Percentiles rank a stretch among this genome's conserved stretches.
phyloP scores from a whole-genome alignment of 2,797 vertebrate species.

The Neosilurus mollespiculum region DNA sequence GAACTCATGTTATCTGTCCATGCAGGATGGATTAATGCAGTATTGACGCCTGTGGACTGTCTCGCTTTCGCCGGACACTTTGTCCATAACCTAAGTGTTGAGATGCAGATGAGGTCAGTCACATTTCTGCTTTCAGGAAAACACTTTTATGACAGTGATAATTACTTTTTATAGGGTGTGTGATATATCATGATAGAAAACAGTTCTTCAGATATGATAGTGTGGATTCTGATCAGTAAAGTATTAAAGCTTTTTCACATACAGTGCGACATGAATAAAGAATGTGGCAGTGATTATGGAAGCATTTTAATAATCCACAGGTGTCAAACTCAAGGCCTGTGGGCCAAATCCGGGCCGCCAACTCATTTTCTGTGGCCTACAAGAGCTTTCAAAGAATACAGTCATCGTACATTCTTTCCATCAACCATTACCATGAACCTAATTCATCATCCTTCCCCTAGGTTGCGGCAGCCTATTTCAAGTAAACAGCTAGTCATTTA shows the following conservation, averaged over 20 bases:
- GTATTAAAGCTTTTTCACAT: background rate
- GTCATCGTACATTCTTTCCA: too few relatives aligned
- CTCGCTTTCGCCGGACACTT: slow-evolving; percentile 96
- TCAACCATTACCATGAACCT: too few relatives aligned
- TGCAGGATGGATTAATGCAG: slow-evolving; percentile 96
- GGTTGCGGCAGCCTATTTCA: too few relatives aligned
- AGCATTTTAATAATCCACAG: too few relatives aligned
- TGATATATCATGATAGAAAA: slow-evolving; percentile 3
- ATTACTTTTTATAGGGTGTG: background rate
- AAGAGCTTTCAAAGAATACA: too few relatives aligned
- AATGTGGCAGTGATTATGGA: too few relatives aligned
- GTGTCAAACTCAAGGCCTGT: too few relatives aligned
- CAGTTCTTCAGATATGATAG: background rate
- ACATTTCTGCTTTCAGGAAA: background rate
- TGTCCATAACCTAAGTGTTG: slow-evolving; percentile 93
- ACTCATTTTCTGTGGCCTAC: too few relatives aligned
- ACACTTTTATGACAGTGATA: background rate
- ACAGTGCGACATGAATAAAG: too few relatives aligned
- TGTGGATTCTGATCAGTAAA: background rate
- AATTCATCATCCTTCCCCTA: too few relatives aligned
- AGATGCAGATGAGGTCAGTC: slow-evolving; percentile 97
- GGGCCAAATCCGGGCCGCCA: too few relatives aligned
- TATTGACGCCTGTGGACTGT: slow-evolving; percentile 95
- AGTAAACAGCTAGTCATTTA: too few relatives aligned
- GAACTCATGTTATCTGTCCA: background rate